Base-by-base conservation (phyloP, 2,113 vertebrate species). In the Pangasianodon gigas region DNA sequence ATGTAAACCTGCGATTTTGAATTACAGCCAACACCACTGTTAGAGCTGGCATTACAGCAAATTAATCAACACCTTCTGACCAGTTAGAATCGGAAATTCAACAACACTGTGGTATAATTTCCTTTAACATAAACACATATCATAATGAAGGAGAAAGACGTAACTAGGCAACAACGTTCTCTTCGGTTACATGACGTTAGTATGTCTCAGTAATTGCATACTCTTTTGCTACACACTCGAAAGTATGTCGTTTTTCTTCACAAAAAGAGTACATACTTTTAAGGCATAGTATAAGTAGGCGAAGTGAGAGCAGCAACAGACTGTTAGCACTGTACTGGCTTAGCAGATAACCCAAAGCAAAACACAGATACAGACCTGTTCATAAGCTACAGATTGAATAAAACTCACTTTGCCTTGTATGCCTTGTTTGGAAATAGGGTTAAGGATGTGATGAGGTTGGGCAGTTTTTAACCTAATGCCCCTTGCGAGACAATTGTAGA, bases 391-490 rank as follows among this genome's bases (percentile, higher is more conserved):
- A 60, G 11, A 84, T 41, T 84, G 1, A 84, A 60, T 60, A 60
- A 21, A 6, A 1, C 82, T 60, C 37, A 11, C 7, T 83, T 21
- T 60, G n/a, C 5, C 0, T 84, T 44, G 37, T 41, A 6, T 26
- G 24, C n/a, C 2, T 16, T 62, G 41, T 85, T 46, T 65, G 58
- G 41, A 65, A 85, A 44, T 24, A 24, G 65, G 11, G 48, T 71
- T 41, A 44, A 58, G 71, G 52, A 24, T 87, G 37, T 69, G 54
- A 58, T 16, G 24, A 52, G 60, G 37, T 52, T 44, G 21, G 48
- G 79, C 51, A 88, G 46, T 80, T 69, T 83, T 88, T 41, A 52
- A 67, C 77, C 62, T 81, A 10, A 46, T 88, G 87, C 19, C 19
- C 48, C 46, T 51, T 88, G 87, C 21, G 62, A 71, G 81, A 26